Conservation (phyloP, 2,888 invertebrate genomes). For the Dione vanillae region DNA sequence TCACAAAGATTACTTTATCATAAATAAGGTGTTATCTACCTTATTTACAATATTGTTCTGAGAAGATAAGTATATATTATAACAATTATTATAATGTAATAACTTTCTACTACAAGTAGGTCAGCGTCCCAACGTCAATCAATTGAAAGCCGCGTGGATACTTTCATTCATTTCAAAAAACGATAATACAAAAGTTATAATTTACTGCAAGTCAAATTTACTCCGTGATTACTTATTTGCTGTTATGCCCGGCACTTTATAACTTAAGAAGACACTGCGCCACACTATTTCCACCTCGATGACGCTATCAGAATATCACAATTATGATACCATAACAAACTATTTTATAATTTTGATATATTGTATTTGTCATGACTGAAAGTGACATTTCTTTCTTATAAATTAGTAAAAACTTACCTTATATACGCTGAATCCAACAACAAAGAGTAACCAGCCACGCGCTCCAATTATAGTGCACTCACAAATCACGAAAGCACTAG, state of each 20-base stretch:
- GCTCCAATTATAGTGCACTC: constrained; percentile 82
- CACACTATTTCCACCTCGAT: constrained; percentile 58
- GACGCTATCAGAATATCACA: constrained; percentile 69
- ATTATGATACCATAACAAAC: constrained; percentile 26
- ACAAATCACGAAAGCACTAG: constrained; percentile 81
- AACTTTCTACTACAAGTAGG: constrained; percentile 57
- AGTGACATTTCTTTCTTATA: constrained; percentile 9
- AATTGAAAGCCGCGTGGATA: constrained; percentile 47
- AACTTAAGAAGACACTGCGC: constrained; percentile 55
- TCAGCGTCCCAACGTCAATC: constrained; percentile 50
- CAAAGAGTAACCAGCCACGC: constrained; percentile 84
- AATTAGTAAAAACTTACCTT: constrained; percentile 38
- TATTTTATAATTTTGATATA: not conserved
- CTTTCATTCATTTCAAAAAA: constrained; percentile 18
- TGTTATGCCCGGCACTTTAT: constrained; percentile 70
- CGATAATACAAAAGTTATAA: not conserved
- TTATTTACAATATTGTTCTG: not conserved
- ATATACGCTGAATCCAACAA: constrained; percentile 73
- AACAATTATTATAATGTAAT: constrained; percentile 40
- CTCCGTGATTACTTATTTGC: constrained; percentile 66
- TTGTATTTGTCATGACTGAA: not conserved
- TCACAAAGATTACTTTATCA: too few relatives aligned
- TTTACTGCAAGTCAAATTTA: constrained; percentile 46
- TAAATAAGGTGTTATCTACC: not conserved
- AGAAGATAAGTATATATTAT: not conserved